Evolutionary conservation across 2,113 vertebrate species (phyloP).

Genomic region (Ia io): DNA sequence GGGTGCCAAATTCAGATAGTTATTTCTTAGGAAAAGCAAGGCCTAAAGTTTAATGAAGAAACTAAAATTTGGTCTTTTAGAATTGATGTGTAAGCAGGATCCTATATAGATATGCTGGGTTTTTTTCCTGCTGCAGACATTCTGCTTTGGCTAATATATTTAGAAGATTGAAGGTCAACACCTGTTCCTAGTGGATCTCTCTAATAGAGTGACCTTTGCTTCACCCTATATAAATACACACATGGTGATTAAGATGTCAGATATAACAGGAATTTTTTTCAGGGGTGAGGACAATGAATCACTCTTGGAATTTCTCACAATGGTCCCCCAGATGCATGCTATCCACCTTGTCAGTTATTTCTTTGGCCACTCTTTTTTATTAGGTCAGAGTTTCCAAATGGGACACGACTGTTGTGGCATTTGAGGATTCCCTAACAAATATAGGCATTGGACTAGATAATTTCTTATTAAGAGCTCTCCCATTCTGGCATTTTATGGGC

Average conservation of each 20-base stretch:
- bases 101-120: conserved; percentile 13
- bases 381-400: conserved; percentile 43
- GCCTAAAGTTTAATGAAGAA: conserved; percentile 19
- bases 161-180: conserved; percentile 61
- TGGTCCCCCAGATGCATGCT: conserved; percentile 14
- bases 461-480: conserved; percentile 35
- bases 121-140: not conserved
- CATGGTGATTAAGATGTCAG: conserved; percentile 55
- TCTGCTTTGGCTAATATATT: conserved; percentile 57
- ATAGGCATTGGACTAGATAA: conserved; percentile 20
- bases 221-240: conserved; percentile 54
- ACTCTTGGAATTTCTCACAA: conserved; percentile 59
- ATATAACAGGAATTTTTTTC: conserved; percentile 36
- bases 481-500: conserved; percentile 31
- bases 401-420: conserved; percentile 38
- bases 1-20: not conserved
- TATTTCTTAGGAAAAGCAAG: not conserved
- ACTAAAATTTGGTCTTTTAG: not conserved
- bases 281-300: conserved; percentile 52
- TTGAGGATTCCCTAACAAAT: conserved; percentile 32
- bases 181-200: conserved; percentile 55
- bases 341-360: conserved; percentile 38
- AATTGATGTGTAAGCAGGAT: not conserved
- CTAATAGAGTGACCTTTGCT: conserved; percentile 48
- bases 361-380: conserved; percentile 26